A percentile compares a stretch with the other conserved stretches of the same genome.
phyloP scores from a whole-genome alignment of 2,113 vertebrate genomes.

The Anolis sagrei region DNA sequence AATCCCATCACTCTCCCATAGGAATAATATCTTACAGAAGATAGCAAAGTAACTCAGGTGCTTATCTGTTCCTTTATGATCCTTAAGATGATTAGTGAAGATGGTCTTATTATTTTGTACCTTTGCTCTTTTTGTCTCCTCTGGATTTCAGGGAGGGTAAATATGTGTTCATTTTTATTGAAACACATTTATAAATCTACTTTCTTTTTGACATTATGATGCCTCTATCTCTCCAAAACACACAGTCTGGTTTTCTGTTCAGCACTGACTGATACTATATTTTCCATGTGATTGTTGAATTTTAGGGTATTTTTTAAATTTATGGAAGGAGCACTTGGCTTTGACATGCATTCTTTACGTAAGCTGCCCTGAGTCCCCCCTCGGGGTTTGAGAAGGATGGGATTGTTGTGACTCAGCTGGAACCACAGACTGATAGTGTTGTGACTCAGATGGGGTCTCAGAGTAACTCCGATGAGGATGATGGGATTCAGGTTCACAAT shows the following conservation, averaged over 20 bases:
- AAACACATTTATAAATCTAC: background rate
- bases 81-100: background rate
- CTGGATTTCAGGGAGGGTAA: background rate
- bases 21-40: background rate
- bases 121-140: background rate
- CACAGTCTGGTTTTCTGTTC: background rate
- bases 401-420: too few species aligned
- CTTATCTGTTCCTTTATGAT: background rate
- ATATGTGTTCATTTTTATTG: background rate
- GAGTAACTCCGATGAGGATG: too few species aligned
- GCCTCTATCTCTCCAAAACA: background rate
- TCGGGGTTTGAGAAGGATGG: too few species aligned
- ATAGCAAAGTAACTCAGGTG: background rate
- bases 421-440: too few species aligned
- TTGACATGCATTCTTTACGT: background rate
- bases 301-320: background rate
- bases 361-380: too few species aligned
- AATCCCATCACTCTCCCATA: background rate
- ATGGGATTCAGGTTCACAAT: too few species aligned
- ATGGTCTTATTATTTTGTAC: background rate
- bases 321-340: background rate
- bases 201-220: background rate
- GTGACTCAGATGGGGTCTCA: too few species aligned
- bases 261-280: background rate
- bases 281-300: slow-evolving; percentile 4